These are phyloP conservation scores for Hafferia zeledoni DNA, from an alignment of 2,797 vertebrate species.

Conservation along the genomic window DNA sequence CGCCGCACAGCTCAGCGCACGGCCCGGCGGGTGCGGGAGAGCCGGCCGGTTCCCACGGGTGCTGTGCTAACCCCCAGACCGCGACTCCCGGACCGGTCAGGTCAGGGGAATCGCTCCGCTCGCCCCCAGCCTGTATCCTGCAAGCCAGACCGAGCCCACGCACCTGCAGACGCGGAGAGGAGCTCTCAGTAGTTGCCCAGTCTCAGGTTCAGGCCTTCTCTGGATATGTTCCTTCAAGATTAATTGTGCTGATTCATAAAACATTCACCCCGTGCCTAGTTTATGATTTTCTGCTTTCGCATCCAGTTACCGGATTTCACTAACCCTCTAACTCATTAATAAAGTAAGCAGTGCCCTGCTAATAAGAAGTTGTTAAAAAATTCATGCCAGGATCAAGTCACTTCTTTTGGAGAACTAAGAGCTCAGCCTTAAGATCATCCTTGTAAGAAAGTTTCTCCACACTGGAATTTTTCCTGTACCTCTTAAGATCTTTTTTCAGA, in stretches of 20 bases:
- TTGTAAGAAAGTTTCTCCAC: neutral
- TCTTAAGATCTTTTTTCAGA: neutral
- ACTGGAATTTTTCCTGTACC: neutral
- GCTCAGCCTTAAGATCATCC: neutral
- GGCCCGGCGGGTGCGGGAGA: neutral
- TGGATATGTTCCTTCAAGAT: neutral
- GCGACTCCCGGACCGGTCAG: fast-evolving
- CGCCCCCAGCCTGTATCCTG: fast-evolving
- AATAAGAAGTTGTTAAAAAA: neutral
- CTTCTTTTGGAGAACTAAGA: neutral
- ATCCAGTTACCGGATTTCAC: neutral
- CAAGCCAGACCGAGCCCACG: neutral
- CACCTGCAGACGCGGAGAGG: neutral
- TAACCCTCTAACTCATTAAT: neutral
- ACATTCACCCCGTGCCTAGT: neutral
- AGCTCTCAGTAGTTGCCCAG: neutral
- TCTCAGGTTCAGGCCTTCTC: neutral
- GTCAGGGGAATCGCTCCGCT: fast-evolving
- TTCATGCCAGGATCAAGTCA: neutral
- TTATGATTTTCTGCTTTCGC: neutral
- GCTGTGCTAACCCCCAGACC: neutral
- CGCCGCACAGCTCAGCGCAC: neutral
- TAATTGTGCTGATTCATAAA: conserved; percentile 53
- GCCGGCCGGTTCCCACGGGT: neutral
- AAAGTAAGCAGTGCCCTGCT: neutral